Evolutionary conservation across 2,888 invertebrate genomes (phyloP).

Genomic region (Cantharis nigra): DNA sequence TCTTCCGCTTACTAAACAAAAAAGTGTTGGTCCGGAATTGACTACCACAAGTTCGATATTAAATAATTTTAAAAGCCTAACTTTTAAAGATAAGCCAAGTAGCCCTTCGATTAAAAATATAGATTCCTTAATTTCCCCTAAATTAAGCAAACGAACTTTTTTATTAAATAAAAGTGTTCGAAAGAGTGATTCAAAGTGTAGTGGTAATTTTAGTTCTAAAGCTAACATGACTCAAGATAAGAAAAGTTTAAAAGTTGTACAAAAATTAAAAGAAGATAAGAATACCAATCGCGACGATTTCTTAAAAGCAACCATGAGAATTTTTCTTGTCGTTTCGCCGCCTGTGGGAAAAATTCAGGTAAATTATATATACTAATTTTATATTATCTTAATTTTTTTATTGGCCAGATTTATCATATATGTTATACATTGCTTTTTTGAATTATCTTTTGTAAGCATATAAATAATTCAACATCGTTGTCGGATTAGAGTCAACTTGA

Average conservation of each 20-base stretch:
- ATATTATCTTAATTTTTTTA: neutral
- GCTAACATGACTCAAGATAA: conserved; percentile 33
- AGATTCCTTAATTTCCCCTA: conserved; percentile 39
- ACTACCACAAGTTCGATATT: conserved; percentile 29
- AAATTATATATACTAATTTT: conserved; percentile 34
- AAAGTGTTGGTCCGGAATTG: conserved; percentile 47
- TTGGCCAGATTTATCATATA: neutral
- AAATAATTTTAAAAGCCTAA: conserved; percentile 46
- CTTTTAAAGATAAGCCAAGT: conserved; percentile 49
- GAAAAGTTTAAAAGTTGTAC: conserved; percentile 36
- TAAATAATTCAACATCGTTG: neutral
- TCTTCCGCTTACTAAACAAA: conserved; percentile 47
- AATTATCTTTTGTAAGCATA: neutral
- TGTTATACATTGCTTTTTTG: neutral
- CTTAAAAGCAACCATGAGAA: conserved; percentile 73
- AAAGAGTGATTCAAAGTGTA: conserved; percentile 48
- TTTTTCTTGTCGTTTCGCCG: conserved; percentile 74
- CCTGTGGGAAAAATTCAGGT: conserved; percentile 66
- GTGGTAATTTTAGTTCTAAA: conserved; percentile 45
- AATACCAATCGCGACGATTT: conserved; percentile 67
- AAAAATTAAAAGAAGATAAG: conserved; percentile 38
- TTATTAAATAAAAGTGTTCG: conserved; percentile 48
- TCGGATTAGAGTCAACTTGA: neutral
- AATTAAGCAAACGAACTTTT: conserved; percentile 33
- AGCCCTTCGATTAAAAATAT: conserved; percentile 46